phyloP scores from a whole-genome alignment of 2,888 invertebrate species.

The Chelonus formosanus region DNA sequence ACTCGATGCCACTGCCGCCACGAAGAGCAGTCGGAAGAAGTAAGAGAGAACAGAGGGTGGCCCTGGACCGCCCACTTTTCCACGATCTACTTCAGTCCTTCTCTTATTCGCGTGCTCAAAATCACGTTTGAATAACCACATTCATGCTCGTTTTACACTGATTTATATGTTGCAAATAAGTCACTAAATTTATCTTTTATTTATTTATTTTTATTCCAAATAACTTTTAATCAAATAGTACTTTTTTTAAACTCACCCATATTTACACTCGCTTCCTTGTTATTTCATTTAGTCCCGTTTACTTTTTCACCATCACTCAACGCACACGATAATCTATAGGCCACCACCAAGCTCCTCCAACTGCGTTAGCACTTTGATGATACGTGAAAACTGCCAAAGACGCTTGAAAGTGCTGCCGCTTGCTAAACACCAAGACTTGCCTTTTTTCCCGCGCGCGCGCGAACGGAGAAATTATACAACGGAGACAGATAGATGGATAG shows the following conservation, averaged over 20 bases:
- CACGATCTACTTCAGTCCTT: not conserved
- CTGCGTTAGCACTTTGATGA: constrained; percentile 29
- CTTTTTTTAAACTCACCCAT: not conserved
- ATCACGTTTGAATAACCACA: constrained; percentile 8
- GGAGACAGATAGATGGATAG: constrained; percentile 18
- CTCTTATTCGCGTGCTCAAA: constrained; percentile 1
- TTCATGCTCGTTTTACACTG: constrained; percentile 4
- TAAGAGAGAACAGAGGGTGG: constrained; percentile 5
- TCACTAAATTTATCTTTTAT: not conserved
- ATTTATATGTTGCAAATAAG: not conserved
- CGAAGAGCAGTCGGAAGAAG: constrained; percentile 14
- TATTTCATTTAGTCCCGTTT: not conserved
- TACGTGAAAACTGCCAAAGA: constrained; percentile 35
- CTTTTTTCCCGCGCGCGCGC: constrained; percentile 30
- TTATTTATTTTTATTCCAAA: too few relatives aligned
- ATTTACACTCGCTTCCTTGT: not conserved
- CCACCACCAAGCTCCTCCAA: constrained; percentile 7
- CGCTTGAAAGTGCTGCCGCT: constrained; percentile 22
- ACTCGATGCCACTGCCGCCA: constrained; percentile 8
- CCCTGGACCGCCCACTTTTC: constrained; percentile 23
- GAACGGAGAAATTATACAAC: constrained; percentile 42
- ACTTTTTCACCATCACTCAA: not conserved
- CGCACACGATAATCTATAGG: not conserved
- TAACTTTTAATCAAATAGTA: not conserved
- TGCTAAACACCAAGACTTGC: constrained; percentile 11